Evolutionary conservation across 2,888 invertebrate genomes (phyloP).

Genomic region (Drosophila paramelanica): DNA sequence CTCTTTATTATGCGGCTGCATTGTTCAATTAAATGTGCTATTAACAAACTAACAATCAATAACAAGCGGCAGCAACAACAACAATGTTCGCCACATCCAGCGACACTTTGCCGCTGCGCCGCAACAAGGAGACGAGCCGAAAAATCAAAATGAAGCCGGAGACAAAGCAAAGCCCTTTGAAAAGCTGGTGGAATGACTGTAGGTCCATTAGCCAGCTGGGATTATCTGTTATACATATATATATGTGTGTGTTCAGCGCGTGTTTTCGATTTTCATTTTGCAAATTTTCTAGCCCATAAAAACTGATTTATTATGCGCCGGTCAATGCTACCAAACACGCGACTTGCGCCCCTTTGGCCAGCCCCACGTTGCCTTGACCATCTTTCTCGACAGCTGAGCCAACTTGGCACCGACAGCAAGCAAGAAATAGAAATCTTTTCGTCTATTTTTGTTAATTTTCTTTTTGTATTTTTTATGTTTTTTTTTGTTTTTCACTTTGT

Average conservation of each 20-base stretch:
- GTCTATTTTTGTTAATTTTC: slow-evolving; percentile 14
- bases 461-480: background rate
- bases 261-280: slow-evolving; percentile 44
- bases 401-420: slow-evolving; percentile 61
- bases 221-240: background rate
- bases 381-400: slow-evolving; percentile 52
- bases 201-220: slow-evolving; percentile 52
- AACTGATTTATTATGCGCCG: slow-evolving; percentile 69
- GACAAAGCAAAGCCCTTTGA: slow-evolving; percentile 32
- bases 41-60: slow-evolving; percentile 48
- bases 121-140: slow-evolving; percentile 47
- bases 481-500: background rate
- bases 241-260: background rate
- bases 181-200: slow-evolving; percentile 82
- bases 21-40: slow-evolving; percentile 50
- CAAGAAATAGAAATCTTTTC: slow-evolving; percentile 39
- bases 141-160: slow-evolving; percentile 56
- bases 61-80: slow-evolving; percentile 33
- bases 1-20: slow-evolving; percentile 49
- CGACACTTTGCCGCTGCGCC: slow-evolving; percentile 58
- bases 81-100: slow-evolving; percentile 74
- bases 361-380: slow-evolving; percentile 54
- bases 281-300: slow-evolving; percentile 63
- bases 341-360: slow-evolving; percentile 28
- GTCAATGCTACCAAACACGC: slow-evolving; percentile 74